Base-by-base conservation (phyloP, 2,888 invertebrate species). In the Lymantria dispar region DNA sequence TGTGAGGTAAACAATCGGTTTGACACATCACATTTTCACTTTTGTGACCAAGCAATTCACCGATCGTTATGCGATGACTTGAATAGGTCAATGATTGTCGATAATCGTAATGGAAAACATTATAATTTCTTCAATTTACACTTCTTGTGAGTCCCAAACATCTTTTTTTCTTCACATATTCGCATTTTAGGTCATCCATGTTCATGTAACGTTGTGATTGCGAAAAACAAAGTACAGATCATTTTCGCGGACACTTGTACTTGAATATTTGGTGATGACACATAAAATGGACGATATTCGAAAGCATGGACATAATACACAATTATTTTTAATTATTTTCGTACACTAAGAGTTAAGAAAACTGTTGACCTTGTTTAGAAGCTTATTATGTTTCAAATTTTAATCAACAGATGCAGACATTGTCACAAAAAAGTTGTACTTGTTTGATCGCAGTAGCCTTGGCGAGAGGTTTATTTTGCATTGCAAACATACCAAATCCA, bases 361-460 rank as follows among this genome's bases (percentile, higher is more conserved):
- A 90, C 90, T 91, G 91, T 91, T 92, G 91, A 91, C 91, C 91
- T 92, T 91, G 91, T 91, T 86, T 91, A 91, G 89, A 91, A 91
- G 91, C 91, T 84, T 88, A 88, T 78, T 86, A 88, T 85, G 91
- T 89, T 91, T 91, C 89, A 89, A 91, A 90, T 87, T 90, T 88
- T 87, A 90, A 87, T 91, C 91, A 91, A 91, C 91, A 91, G 91
- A 91, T 90, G 88, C 87, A 89, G 89, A 89, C 90, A 87, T 87
- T 86, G 86, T 87, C 87, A 89, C 87, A 87, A 86, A 88, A 86
- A 87, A 82, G 80, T 85, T 84, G 78, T 79, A 76, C 78, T 70
- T 66, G 72, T 74, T 59, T 72, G 72, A 62, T 72, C 69, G 75
- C 71, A 71, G 57, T 80, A 78, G 72, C 80, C 67, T 87, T 86